phyloP scores from a whole-genome alignment of 2,888 invertebrate genomes.

The Luffia ferchaultella region DNA sequence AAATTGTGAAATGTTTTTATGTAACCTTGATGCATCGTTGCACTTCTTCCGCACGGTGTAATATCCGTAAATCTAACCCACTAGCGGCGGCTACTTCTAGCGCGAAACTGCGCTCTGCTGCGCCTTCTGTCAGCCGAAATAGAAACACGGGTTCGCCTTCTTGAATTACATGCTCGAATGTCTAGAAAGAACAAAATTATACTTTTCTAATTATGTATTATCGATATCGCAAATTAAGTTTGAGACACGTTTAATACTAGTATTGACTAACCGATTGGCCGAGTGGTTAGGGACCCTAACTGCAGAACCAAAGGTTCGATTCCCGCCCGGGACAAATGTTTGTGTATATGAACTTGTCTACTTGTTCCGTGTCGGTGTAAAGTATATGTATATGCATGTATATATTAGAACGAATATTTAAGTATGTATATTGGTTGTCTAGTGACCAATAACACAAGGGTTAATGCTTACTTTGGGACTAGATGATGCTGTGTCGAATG shows the following conservation, averaged over 20 bases:
- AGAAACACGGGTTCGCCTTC: constrained; percentile 71
- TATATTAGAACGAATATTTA: no score
- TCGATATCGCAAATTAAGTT: background rate
- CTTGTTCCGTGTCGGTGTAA: no score
- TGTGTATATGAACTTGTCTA: no score
- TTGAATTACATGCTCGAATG: constrained; percentile 68
- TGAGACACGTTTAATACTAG: background rate
- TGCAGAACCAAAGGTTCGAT: no score
- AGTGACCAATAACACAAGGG: background rate
- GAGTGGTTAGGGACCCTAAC: no score
- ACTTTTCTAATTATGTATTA: background rate
- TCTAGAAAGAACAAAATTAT: constrained; percentile 42
- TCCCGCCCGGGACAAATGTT: no score
- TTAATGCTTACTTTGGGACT: no score
- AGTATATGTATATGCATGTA: no score
- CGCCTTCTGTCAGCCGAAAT: constrained; percentile 70
- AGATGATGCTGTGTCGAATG: no score
- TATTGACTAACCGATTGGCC: no score
- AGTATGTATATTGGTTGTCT: no score
- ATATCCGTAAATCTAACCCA: constrained; percentile 59
- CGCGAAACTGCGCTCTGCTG: constrained; percentile 70
- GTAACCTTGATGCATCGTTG: background rate
- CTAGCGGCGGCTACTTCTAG: constrained; percentile 68
- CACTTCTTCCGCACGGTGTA: constrained; percentile 60
- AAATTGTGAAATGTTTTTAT: background rate